Evolutionary conservation across 2,888 invertebrate species (phyloP).

Genomic region (Pyrrhosoma nymphula): DNA sequence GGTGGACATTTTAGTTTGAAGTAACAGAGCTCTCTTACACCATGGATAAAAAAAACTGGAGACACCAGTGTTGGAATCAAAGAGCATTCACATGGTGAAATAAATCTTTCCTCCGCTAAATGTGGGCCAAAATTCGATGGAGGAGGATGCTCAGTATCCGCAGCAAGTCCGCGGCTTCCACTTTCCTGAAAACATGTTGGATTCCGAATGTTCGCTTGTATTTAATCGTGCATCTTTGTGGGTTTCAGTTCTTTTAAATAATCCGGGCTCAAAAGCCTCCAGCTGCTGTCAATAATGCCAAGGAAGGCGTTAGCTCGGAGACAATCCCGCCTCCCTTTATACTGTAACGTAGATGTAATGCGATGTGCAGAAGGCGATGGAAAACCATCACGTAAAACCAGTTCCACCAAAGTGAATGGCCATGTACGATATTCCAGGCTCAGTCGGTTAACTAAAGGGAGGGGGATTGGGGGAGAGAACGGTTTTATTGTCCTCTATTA

Average conservation of each 20-base stretch:
- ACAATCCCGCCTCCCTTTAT: neutral
- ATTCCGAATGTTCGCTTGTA: neutral
- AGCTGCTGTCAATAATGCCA: neutral
- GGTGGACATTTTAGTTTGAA: too few species aligned
- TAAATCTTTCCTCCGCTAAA: too few species aligned
- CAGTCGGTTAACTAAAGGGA: neutral
- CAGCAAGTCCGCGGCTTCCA: too few species aligned
- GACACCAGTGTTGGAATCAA: too few species aligned
- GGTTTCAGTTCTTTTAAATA: neutral
- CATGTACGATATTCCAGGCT: neutral
- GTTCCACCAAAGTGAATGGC: neutral
- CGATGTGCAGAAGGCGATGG: neutral
- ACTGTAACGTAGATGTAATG: neutral
- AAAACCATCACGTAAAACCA: constrained; percentile 1
- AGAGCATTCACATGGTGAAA: too few species aligned
- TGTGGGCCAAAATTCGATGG: too few species aligned
- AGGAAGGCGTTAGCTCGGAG: neutral
- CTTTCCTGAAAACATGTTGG: neutral
- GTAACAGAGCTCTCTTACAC: too few species aligned
- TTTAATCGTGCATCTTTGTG: neutral
- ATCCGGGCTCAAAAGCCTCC: neutral
- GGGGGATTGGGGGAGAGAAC: neutral
- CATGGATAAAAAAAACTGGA: too few species aligned
- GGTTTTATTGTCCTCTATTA: constrained; percentile 17
- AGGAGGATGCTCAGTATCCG: too few species aligned